Conservation (phyloP, 1,140 invertebrate genomes). For the Argopecten irradians region DNA sequence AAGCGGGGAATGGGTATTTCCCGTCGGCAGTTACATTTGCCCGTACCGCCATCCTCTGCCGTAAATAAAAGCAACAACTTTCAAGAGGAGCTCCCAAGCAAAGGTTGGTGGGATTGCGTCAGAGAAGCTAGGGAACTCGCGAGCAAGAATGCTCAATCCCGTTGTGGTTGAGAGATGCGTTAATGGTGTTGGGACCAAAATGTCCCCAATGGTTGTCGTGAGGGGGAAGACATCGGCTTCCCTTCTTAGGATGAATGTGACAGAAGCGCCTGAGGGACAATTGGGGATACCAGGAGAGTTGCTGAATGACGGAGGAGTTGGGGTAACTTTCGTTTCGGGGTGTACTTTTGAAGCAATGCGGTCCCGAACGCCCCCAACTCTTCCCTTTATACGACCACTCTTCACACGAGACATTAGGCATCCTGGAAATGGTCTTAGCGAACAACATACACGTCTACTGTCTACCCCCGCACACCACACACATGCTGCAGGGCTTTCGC, state of each 20-base stretch:
- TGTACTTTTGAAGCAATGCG: slow-evolving; percentile 51
- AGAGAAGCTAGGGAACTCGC: too few species aligned
- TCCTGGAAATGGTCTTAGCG: slow-evolving; percentile 42
- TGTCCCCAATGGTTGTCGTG: too few species aligned
- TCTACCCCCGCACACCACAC: slow-evolving; percentile 57
- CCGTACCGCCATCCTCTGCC: too few species aligned
- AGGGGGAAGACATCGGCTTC: slow-evolving; percentile 44
- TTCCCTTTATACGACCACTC: slow-evolving; percentile 44
- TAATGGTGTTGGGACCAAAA: slow-evolving; percentile 41
- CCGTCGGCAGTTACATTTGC: too few species aligned
- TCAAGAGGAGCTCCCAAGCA: too few species aligned
- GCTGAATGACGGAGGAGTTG: slow-evolving; percentile 48
- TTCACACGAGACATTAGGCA: slow-evolving; percentile 37
- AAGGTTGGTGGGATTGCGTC: too few species aligned
- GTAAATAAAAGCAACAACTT: background rate
- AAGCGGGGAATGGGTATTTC: too few species aligned
- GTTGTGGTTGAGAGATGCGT: too few species aligned
- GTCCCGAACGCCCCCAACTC: slow-evolving; percentile 47
- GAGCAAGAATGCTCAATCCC: too few species aligned
- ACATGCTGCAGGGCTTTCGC: slow-evolving; percentile 55
- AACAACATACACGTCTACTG: slow-evolving; percentile 50
- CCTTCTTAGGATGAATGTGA: slow-evolving; percentile 28
- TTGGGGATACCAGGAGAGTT: slow-evolving; percentile 45
- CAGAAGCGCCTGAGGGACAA: slow-evolving; percentile 37
- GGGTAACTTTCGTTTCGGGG: slow-evolving; percentile 48